Evolutionary conservation across 2,888 invertebrate genomes (phyloP).

Genomic region (Drosophila leonis): DNA sequence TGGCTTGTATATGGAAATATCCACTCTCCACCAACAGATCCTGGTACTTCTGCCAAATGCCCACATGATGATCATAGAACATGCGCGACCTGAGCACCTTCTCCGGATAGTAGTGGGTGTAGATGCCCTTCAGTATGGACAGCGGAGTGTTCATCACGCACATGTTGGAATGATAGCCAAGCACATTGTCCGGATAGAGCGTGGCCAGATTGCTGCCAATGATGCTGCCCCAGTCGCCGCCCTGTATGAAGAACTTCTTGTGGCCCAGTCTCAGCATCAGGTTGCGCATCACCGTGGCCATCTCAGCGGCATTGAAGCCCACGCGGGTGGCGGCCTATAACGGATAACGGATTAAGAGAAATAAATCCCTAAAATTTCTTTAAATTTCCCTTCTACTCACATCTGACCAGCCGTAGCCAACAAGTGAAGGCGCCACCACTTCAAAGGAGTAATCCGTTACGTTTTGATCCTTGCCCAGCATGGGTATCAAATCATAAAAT

Average conservation of each 20-base stretch:
- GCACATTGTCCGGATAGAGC: conserved; percentile 88
- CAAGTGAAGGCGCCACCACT: conserved; percentile 89
- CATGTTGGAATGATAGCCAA: conserved; percentile 89
- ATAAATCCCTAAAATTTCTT: too few species aligned
- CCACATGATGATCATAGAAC: conserved; percentile 87
- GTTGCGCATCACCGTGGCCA: conserved; percentile 88
- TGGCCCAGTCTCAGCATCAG: conserved; percentile 90
- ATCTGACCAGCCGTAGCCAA: conserved; percentile 90
- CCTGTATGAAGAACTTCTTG: conserved; percentile 89
- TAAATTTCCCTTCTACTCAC: conserved; percentile 84
- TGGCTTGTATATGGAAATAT: conserved; percentile 92
- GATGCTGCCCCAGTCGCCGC: conserved; percentile 93
- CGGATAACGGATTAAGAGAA: background rate
- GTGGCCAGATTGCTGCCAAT: conserved; percentile 88
- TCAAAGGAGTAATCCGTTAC: conserved; percentile 89
- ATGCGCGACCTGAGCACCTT: conserved; percentile 86
- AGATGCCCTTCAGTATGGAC: conserved; percentile 82
- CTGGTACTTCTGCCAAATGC: conserved; percentile 76
- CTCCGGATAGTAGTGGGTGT: conserved; percentile 86
- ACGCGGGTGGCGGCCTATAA: conserved; percentile 79
- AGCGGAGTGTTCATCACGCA: conserved; percentile 83
- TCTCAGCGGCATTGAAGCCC: conserved; percentile 85
- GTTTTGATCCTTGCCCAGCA: conserved; percentile 86
- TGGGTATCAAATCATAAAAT: conserved; percentile 91
- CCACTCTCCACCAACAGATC: conserved; percentile 86